Evolutionary conservation across 2,113 vertebrate species (phyloP), one percentile per base, ranked within the genome.

Genomic region (Sturnira hondurensis): DNA sequence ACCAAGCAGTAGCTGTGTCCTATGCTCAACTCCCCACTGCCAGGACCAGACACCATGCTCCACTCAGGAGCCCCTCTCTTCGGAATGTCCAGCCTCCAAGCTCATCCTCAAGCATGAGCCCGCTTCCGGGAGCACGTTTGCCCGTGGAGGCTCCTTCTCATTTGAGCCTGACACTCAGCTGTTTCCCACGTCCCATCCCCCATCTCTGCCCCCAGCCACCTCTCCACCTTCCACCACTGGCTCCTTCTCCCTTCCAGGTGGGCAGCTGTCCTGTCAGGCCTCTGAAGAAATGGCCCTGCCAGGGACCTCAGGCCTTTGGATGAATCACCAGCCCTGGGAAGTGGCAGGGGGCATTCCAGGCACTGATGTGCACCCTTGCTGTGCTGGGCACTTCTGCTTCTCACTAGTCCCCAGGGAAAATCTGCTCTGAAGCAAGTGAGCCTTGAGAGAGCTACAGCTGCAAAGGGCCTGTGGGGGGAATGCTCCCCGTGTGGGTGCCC

Each of bases 371-470:
- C 47, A 38, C 68, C 28, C 36, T 1, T 11, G 11, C 58, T 61
- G 22, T 0, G 0, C 84, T 20, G 36, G 87, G 91, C 65, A 96
- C 95, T 74, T 93, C 91, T 76, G 77, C 76, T 77, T 90, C 80
- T 92, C 87, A 38, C 92, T 31, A 36, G 90, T 86, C 93, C 47
- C 91, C 82, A 33, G 77, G 83, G 92, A 36, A 90, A 88, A n/a
- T 61, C 41, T 90, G 65, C 43, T 67, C 38, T 93, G 77, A 63
- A 58, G 70, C 52, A n/a, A 76, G 38, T 3, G 9, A 65, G 28
- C 54, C 56, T 86, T 36, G 1, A 14, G 70, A 94, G 52, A 63
- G 19, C 70, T 73, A 19, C 81, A 92, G 95, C 96, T 95, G 41
- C 47, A 45, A 71, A 58, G 58, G 68, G 19, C 70, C 45, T 7